Percentiles rank a stretch among this genome's conserved stretches.
Evolutionary conservation across 2,797 vertebrate species (phyloP).

Genomic region (Champsocephalus esox): DNA sequence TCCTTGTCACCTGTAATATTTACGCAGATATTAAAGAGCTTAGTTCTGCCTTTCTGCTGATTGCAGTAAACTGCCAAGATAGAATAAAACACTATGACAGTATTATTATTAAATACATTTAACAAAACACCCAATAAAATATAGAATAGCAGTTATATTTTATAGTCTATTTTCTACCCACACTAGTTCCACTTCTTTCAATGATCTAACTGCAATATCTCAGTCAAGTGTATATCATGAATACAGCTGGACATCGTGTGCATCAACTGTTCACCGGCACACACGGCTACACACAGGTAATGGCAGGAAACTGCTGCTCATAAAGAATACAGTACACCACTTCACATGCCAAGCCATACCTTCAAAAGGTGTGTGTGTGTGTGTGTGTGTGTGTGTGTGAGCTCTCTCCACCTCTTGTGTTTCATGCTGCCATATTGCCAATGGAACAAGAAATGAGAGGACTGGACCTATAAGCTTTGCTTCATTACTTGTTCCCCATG

Average conservation of each 20-base stretch:
- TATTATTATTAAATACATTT: too few relatives aligned
- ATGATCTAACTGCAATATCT: too few relatives aligned
- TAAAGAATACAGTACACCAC: conserved; percentile 37
- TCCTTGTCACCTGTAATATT: not conserved
- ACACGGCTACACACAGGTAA: not conserved
- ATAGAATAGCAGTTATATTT: too few relatives aligned
- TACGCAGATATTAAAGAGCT: too few relatives aligned
- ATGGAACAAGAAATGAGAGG: conserved; percentile 50
- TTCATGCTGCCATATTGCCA: conserved; percentile 71
- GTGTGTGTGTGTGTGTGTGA: conserved; percentile 2
- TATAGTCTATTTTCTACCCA: too few relatives aligned
- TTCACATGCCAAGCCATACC: conserved; percentile 6
- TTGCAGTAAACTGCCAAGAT: too few relatives aligned
- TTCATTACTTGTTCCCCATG: conserved; percentile 61
- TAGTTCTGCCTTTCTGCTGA: too few relatives aligned
- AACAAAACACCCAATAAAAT: too few relatives aligned
- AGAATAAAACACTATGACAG: too few relatives aligned
- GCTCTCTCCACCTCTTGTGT: conserved; percentile 40
- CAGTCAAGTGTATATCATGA: not conserved
- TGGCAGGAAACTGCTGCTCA: conserved; percentile 41
- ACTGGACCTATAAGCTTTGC: conserved; percentile 57
- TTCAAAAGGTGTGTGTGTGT: conserved; percentile 27
- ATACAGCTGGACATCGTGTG: not conserved
- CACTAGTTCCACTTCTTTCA: too few relatives aligned
- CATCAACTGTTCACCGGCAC: too few relatives aligned